Percentiles rank a stretch among this genome's conserved stretches.
Conservation (phyloP, 2,113 vertebrate genomes). For the Sceloporus undulatus region DNA sequence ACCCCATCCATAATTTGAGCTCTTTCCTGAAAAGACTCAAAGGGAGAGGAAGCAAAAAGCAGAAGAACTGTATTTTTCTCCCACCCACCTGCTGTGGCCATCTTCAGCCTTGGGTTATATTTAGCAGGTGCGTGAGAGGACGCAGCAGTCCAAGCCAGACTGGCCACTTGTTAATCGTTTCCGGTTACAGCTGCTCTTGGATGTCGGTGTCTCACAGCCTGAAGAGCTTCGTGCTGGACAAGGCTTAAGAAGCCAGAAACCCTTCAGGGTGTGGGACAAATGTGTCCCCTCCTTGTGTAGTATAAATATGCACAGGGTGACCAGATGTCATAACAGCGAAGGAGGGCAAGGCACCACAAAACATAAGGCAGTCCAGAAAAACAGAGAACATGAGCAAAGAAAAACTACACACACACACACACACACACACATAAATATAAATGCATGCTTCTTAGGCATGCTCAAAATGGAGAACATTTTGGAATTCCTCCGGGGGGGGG, state of each 20-base stretch:
- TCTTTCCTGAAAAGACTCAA: neutral
- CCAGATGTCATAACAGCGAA: too few species aligned
- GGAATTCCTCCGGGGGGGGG: too few species aligned
- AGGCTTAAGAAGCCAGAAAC: neutral
- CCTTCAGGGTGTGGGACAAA: neutral
- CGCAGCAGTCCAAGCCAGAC: neutral
- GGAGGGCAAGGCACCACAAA: too few species aligned
- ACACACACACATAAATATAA: too few species aligned
- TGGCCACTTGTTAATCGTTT: constrained; percentile 26
- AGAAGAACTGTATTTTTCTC: neutral
- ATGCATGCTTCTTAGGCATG: too few species aligned
- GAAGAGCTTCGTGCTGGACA: neutral
- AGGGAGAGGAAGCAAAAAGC: neutral
- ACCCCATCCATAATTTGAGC: neutral
- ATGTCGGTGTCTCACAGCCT: neutral
- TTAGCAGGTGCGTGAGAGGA: constrained; percentile 21
- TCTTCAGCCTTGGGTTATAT: constrained; percentile 4
- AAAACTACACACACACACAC: too few species aligned
- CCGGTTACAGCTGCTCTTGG: constrained; percentile 29
- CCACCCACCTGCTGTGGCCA: neutral
- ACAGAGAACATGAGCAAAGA: too few species aligned
- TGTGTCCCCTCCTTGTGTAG: too few species aligned
- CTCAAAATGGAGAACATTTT: too few species aligned
- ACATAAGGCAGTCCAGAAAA: too few species aligned
- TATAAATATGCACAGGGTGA: too few species aligned